These are phyloP conservation scores for Brachionus rubens DNA, from an alignment of 1,140 invertebrate genomes.

Conservation along the genomic window DNA sequence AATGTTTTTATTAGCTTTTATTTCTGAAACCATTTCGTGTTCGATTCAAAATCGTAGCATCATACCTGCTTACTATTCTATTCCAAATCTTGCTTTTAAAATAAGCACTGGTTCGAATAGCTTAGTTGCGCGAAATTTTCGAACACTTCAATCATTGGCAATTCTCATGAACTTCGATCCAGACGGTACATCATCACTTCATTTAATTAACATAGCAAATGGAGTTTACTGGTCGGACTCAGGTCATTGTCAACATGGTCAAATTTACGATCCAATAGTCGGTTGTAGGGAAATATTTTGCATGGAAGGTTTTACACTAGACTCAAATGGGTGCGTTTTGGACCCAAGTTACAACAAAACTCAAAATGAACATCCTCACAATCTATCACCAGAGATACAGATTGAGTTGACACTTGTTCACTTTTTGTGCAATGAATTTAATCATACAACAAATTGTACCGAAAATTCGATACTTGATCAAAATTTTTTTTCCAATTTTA, in stretches of 20 bases:
- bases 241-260: conserved; percentile 41
- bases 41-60: neutral
- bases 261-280: conserved; percentile 36
- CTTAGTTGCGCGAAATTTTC: neutral
- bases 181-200: conserved; percentile 33
- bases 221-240: neutral
- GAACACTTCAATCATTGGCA: conserved; percentile 17
- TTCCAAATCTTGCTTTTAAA: neutral
- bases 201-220: neutral
- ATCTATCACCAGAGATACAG: neutral
- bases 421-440: neutral
- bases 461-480: neutral
- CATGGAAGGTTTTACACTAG: conserved; percentile 11
- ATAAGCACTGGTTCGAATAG: neutral
- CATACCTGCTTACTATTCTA: neutral
- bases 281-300: conserved; percentile 45
- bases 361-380: neutral
- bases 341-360: conserved; percentile 23
- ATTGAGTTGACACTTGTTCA: neutral
- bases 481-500: neutral
- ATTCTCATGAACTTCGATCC: conserved; percentile 44
- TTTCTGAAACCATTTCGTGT: no score
- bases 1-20: no score
- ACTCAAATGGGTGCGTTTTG: neutral
- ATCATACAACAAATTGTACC: conserved; percentile 8